Evolutionary conservation across 2,888 invertebrate species (phyloP).

Genomic region (Stenurella melanura): DNA sequence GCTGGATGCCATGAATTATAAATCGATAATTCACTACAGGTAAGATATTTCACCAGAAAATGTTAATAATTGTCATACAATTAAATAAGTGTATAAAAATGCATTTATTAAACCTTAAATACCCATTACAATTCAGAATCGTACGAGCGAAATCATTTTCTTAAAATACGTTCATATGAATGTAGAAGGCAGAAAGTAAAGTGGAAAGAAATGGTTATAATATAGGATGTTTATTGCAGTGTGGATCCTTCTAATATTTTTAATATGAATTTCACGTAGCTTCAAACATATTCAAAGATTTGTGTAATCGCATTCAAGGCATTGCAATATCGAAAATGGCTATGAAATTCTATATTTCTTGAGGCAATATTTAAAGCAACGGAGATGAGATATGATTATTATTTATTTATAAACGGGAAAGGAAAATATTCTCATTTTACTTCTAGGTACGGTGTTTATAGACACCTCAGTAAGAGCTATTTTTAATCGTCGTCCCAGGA

Average conservation of each 20-base stretch:
- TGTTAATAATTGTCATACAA: no score
- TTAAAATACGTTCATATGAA: not conserved
- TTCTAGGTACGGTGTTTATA: no score
- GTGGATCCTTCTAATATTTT: not conserved
- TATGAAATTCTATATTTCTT: conserved; percentile 1
- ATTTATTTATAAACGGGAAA: not conserved
- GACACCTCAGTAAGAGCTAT: no score
- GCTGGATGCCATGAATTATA: no score
- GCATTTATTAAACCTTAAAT: no score
- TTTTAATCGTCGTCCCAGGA: no score
- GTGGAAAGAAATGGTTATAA: not conserved
- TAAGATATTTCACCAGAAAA: no score
- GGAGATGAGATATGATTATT: not conserved
- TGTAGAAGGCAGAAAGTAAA: not conserved
- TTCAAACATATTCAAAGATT: conserved; percentile 20
- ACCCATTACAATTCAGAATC: no score
- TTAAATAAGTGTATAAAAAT: no score
- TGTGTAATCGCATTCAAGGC: conserved; percentile 19
- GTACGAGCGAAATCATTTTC: no score
- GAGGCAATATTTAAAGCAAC: not conserved
- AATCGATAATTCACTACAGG: no score
- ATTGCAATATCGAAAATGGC: conserved; percentile 28
- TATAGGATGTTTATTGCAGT: not conserved
- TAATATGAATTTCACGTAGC: conserved; percentile 11
- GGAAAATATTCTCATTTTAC: no score